These are phyloP conservation scores for Clarias fuscus DNA, from an alignment of 2,797 vertebrate genomes.

Conservation along the genomic window DNA sequence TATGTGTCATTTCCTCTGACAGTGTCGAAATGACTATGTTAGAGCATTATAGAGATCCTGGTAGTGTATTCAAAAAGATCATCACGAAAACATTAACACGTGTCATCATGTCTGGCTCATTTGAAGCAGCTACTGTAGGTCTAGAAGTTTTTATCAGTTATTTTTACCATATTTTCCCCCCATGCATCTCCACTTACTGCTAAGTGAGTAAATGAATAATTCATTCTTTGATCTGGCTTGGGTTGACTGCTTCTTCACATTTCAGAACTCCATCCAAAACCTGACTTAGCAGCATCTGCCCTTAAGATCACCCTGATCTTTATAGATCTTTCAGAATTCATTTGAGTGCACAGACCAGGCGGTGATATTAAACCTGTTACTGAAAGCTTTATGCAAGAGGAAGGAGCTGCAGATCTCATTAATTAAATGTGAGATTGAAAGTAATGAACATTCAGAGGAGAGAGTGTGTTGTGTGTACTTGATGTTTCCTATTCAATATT, in stretches of 20 bases:
- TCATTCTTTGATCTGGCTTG: conserved; percentile 12
- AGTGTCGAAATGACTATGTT: background rate
- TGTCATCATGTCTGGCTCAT: background rate
- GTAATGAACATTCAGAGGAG: background rate
- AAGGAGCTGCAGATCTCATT: background rate
- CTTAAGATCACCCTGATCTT: background rate
- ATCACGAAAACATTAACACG: background rate
- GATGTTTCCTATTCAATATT: background rate
- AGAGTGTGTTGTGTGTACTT: background rate
- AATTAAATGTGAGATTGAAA: background rate
- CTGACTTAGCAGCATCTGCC: background rate
- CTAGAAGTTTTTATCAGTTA: background rate
- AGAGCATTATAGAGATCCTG: background rate
- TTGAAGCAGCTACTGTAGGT: background rate
- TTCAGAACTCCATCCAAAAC: conserved; percentile 15
- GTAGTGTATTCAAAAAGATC: background rate
- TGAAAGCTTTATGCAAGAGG: background rate
- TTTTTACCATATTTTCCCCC: background rate
- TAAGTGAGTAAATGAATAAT: background rate
- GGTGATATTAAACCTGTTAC: background rate
- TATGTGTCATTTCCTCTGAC: background rate
- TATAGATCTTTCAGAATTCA: background rate
- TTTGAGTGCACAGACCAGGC: background rate
- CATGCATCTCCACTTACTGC: background rate
- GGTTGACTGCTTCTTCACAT: background rate